A percentile compares a stretch with the other conserved stretches of the same genome.
Conservation (phyloP, 2,797 vertebrate species). For the Danio jaintianensis region DNA sequence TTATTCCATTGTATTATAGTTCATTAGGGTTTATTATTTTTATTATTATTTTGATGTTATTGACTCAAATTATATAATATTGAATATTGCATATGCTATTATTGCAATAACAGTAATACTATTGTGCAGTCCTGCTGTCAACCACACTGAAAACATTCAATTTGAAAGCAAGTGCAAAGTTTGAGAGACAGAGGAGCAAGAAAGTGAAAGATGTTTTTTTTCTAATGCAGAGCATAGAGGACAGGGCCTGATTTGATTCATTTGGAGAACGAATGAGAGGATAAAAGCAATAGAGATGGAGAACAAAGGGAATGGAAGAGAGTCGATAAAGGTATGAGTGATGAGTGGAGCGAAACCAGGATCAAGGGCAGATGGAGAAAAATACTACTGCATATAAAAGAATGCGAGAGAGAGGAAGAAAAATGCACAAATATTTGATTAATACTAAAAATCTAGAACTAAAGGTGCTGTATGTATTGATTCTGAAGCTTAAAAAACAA, state of each 20-base stretch:
- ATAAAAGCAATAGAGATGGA: constrained; percentile 35
- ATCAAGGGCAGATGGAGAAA: constrained; percentile 41
- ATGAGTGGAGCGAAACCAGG: constrained; percentile 32
- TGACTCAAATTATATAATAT: no score
- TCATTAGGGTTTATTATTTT: no score
- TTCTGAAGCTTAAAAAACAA: no score
- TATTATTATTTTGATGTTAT: no score
- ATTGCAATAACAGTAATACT: no score
- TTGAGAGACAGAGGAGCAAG: neutral
- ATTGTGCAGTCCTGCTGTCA: no score
- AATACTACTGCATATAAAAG: constrained; percentile 27
- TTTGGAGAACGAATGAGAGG: constrained; percentile 56
- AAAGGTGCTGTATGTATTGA: neutral
- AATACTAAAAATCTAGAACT: neutral
- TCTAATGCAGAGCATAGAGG: neutral
- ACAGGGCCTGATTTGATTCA: constrained; percentile 70
- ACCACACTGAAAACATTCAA: neutral
- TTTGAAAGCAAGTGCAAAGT: neutral
- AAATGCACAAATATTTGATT: neutral
- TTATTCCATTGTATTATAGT: no score
- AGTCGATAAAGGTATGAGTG: constrained; percentile 37
- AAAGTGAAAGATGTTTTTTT: constrained; percentile 15
- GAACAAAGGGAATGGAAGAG: constrained; percentile 27
- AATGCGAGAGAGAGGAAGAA: neutral
- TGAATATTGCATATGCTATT: no score